Evolutionary conservation across 2,113 vertebrate genomes (phyloP).

Genomic region (Daubentonia madagascariensis): DNA sequence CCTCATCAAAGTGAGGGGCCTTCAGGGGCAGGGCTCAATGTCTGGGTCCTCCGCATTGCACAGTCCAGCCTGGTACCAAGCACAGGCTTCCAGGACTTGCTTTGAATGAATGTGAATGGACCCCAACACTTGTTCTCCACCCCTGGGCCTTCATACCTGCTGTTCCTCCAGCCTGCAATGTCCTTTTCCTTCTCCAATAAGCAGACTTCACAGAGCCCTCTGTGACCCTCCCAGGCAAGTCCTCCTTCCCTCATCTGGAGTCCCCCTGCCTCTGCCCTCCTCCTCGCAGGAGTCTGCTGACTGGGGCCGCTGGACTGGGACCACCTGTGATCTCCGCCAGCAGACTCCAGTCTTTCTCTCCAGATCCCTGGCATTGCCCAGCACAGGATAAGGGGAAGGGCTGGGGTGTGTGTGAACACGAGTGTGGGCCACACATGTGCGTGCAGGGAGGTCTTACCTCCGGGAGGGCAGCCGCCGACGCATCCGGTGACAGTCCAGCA

Average conservation of each 20-base stretch:
- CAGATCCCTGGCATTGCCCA: background rate
- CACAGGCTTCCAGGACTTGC: background rate
- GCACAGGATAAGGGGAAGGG: background rate
- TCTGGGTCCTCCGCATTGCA: no score
- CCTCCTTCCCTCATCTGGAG: background rate
- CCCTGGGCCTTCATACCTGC: background rate
- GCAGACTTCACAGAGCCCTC: background rate
- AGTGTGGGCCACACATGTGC: fast-evolving
- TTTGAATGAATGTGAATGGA: background rate
- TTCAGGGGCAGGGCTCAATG: background rate
- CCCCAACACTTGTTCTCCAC: background rate
- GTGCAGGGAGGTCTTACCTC: slow-evolving; percentile 76
- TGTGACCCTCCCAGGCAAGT: background rate
- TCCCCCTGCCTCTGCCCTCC: background rate
- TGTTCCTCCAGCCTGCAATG: background rate
- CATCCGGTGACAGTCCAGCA: slow-evolving; percentile 90
- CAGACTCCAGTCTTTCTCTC: background rate
- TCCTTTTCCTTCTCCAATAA: background rate
- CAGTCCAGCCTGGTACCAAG: background rate
- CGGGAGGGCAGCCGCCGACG: slow-evolving; percentile 88
- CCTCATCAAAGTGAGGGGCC: background rate
- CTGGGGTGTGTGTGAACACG: fast-evolving
- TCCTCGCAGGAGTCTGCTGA: background rate
- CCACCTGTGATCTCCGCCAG: background rate
- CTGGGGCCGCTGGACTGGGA: background rate